Conservation (phyloP, 2,888 invertebrate species). For the Lasioglossum morio region DNA sequence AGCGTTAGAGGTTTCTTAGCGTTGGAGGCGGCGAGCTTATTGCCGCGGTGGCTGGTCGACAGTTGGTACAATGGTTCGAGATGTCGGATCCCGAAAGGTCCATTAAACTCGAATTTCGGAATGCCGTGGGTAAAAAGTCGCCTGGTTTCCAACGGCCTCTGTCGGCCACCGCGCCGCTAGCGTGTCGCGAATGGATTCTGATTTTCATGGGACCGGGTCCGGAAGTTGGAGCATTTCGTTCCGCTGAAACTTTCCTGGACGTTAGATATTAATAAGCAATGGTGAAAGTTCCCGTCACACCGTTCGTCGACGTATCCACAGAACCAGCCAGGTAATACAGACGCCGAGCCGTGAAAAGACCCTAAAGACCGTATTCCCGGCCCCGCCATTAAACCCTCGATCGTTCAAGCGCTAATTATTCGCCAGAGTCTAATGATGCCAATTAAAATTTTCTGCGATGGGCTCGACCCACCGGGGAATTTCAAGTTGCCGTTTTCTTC, state of each 20-base stretch:
- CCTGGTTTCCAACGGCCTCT: not conserved
- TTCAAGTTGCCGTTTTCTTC: conserved; percentile 56
- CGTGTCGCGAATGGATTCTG: not conserved
- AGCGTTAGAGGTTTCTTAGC: conserved; percentile 57
- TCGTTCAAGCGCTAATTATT: conserved; percentile 74
- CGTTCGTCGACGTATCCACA: conserved; percentile 59
- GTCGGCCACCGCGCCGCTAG: not conserved
- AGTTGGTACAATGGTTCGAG: conserved; percentile 62
- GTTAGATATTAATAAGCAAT: conserved; percentile 54
- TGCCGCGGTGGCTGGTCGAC: conserved; percentile 53
- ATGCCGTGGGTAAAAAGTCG: conserved; percentile 5
- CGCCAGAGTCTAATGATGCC: conserved; percentile 67
- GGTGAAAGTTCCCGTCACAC: conserved; percentile 60
- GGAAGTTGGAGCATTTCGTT: not conserved
- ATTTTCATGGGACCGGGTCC: not conserved
- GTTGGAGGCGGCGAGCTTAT: conserved; percentile 41
- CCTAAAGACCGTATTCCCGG: conserved; percentile 63
- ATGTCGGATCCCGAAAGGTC: conserved; percentile 41
- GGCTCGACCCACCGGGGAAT: conserved; percentile 50
- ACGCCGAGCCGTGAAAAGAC: conserved; percentile 59
- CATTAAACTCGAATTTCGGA: conserved; percentile 34
- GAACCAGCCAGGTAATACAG: conserved; percentile 47
- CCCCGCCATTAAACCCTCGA: conserved; percentile 66
- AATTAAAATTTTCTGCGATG: conserved; percentile 71
- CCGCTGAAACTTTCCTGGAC: conserved; percentile 2